These are phyloP conservation scores for Drosophila testacea DNA, from an alignment of 2,888 invertebrate species.

Conservation along the genomic window DNA sequence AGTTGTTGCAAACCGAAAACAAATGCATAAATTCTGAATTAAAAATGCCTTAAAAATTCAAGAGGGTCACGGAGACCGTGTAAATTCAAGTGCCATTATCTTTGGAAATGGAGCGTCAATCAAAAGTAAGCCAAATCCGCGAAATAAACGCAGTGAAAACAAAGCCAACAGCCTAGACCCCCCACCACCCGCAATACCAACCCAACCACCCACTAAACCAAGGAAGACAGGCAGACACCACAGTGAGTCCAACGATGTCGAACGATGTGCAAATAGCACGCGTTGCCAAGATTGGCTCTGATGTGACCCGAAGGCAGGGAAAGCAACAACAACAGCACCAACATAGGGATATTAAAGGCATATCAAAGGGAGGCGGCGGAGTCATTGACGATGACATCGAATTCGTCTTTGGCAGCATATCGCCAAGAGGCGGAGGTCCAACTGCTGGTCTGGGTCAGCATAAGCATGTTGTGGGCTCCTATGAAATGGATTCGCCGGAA, in stretches of 20 bases:
- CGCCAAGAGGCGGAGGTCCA: constrained; percentile 71
- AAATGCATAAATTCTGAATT: constrained; percentile 55
- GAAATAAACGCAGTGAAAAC: constrained; percentile 21
- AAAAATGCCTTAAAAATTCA: constrained; percentile 62
- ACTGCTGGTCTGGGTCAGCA: constrained; percentile 34
- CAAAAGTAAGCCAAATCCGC: constrained; percentile 50
- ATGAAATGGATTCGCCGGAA: constrained; percentile 76
- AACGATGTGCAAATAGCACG: constrained; percentile 83
- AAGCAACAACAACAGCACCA: constrained; percentile 45
- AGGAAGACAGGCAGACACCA: constrained; percentile 5
- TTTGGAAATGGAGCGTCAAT: constrained; percentile 58
- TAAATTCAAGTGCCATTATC: constrained; percentile 49
- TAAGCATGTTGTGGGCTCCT: constrained; percentile 49
- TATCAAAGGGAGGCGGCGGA: constrained; percentile 52
- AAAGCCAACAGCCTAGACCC: constrained; percentile 23
- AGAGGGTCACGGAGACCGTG: constrained; percentile 36
- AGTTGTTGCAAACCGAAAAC: constrained; percentile 41
- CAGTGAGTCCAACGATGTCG: constrained; percentile 60
- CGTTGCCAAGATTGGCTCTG: constrained; percentile 74
- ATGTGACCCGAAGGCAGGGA: constrained; percentile 54
- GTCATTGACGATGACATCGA: constrained; percentile 63
- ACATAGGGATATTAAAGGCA: constrained; percentile 43
- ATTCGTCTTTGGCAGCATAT: constrained; percentile 83
- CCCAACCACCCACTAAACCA: constrained; percentile 10
- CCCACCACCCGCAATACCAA: neutral